Evolutionary conservation across 2,888 invertebrate species (phyloP), one percentile per base, ranked within the genome.

Genomic region (Chloromyia formosa): DNA sequence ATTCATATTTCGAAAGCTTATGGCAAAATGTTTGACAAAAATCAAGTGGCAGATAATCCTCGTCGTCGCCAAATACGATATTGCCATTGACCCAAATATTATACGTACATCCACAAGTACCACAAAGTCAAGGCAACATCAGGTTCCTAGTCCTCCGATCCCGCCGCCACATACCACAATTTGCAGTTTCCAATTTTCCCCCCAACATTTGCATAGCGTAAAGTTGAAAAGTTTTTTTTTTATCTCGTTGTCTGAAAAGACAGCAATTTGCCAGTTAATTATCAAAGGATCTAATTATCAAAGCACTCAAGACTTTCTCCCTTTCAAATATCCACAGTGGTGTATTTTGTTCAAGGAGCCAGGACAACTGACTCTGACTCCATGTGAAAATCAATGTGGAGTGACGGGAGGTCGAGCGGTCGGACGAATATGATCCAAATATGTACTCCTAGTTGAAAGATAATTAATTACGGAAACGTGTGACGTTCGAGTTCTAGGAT

Each of bases 211-310:
- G 14, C 49, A 49, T 49, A 49, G 12, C 49, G 12, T 49, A 12
- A 49, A 49, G 49, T n/a, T 49, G 16, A 49, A 49, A 49, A 49
- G 14, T 49, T 49, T 49, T 35, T 49, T 49, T 49, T 35, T 35
- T 49, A 49, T 49, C 49, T 35, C 3, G 27, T 7, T 35, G 27
- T 35, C 27, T 35, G 49, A 49, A 49, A 49, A 49, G 49, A n/a
- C 49, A 49, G 49, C 49, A 49, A 49, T 49, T 49, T 49, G 49
- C 49, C 49, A 49, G 49, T 49, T 49, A 49, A 49, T 49, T 49
- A 49, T 49, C 49, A 49, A 49, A 49, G 49, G 49, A 49, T 49
- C 49, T 49, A 12, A 49, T 49, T 49, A 49, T 49, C 49, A 49
- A 12, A 49, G 49, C 16, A 49, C 49, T 49, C 12, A 12, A 49